A percentile compares a stretch with the other conserved stretches of the same genome.
phyloP scores from a whole-genome alignment of 2,888 invertebrate species.

The Drosophila diplacantha region DNA sequence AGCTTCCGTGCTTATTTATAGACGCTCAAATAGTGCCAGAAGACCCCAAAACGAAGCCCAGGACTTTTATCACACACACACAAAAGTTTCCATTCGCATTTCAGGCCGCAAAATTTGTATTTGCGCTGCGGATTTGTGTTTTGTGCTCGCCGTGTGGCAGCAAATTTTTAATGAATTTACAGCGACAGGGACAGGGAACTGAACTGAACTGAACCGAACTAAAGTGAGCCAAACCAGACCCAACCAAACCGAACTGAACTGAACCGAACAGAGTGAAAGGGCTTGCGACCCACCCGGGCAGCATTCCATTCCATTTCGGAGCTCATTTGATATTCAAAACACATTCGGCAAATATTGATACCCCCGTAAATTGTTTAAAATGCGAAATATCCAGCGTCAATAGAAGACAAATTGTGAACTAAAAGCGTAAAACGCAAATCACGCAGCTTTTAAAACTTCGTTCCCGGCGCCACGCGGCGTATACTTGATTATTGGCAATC shows the following conservation, averaged over 20 bases:
- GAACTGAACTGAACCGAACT: conserved; percentile 10
- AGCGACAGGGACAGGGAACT: conserved; percentile 41
- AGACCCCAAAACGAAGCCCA: conserved; percentile 13
- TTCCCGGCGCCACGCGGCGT: conserved; percentile 37
- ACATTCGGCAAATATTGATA: conserved; percentile 71
- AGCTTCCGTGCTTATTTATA: conserved; percentile 65
- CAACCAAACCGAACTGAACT: conserved; percentile 3
- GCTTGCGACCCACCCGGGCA: not conserved
- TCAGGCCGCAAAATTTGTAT: conserved; percentile 65
- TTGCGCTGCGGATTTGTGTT: conserved; percentile 66
- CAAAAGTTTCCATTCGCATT: conserved; percentile 43
- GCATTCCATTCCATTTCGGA: conserved; percentile 14
- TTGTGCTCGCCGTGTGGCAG: conserved; percentile 57
- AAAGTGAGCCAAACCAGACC: conserved; percentile 8
- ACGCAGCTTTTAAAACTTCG: conserved; percentile 56
- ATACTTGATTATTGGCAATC: conserved; percentile 67
- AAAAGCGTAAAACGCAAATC: conserved; percentile 58
- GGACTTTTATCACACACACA: conserved; percentile 55
- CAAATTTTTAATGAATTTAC: conserved; percentile 73
- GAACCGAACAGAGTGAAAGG: conserved; percentile 24
- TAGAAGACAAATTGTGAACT: conserved; percentile 64
- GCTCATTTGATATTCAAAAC: conserved; percentile 70
- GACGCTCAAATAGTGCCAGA: conserved; percentile 63
- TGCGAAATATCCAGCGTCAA: conserved; percentile 51
- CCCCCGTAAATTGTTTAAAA: conserved; percentile 68